Base-by-base conservation (phyloP, 2,797 vertebrate species). In the Botia kubotai region DNA sequence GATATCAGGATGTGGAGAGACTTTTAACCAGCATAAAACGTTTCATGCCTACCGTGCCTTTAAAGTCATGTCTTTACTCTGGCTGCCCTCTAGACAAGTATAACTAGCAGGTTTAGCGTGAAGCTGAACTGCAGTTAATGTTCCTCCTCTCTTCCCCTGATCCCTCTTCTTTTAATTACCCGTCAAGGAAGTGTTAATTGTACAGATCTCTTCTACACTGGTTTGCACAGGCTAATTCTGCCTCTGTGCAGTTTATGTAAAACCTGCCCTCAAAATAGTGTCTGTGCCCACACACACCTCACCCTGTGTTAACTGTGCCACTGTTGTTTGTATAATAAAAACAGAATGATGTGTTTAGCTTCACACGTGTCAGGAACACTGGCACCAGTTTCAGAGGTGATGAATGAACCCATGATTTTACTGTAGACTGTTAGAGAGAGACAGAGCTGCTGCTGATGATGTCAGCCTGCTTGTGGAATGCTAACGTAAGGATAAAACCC, bases 101-200 rank as follows among this genome's bases (percentile, higher is more conserved):
- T 33, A 33, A 33, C 33, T 5, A 33, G 33, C 33, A 3, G 33
- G 4, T 5, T 26, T 33, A 33, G 33, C 3, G 33, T 3, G 33
- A 33, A 33, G 33, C 33, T 33, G 4, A 33, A 33, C 33, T 33
- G 33, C 3, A 33, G 33, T 33, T 33, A 33, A 33, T 33, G 48
- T 75, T 48, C 11, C 46, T 48, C 46, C 46, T 48, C 12, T 48
- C 46, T 11, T 48, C 10, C 12, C 46, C 10, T 48, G 46, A 11
- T 48, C 46, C 46, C 46, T 48, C 46, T 48, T 12, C 10, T 48
- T 48, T 48, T 48, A 48, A 48, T 48, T 48, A 48, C 46, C 13
- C 6, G 48, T 80, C 57, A 71, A n/a, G 10, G 39, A 80, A 74
- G 82, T 82, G 83, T 79, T 70, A 66, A 73, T 75, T 58, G 60